A percentile compares a stretch with the other conserved stretches of the same genome.
phyloP scores from a whole-genome alignment of 2,888 invertebrate genomes.

The Sicus ferrugineus region DNA sequence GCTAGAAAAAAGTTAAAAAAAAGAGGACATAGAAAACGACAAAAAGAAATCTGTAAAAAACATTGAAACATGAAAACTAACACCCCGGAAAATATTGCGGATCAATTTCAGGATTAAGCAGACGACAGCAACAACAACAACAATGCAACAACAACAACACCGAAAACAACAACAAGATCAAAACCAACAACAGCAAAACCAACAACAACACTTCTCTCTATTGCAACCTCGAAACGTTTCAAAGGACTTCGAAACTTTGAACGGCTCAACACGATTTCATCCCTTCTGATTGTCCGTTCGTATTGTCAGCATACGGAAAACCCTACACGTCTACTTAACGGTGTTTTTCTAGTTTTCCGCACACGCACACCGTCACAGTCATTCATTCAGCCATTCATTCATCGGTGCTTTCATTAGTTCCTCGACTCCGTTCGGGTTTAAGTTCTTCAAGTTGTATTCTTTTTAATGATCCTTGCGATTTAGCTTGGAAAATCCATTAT shows the following conservation, averaged over 20 bases:
- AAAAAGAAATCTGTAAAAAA: neutral
- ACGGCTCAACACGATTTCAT: neutral
- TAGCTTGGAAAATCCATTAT: constrained; percentile 16
- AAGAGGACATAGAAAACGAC: neutral
- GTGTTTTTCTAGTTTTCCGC: neutral
- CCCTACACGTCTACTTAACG: too few species aligned
- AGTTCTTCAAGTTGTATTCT: neutral
- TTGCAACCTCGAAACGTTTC: neutral
- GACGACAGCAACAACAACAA: neutral
- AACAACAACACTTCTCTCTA: neutral
- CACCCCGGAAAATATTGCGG: constrained; percentile 19
- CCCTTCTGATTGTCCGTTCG: neutral
- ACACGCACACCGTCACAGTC: constrained; percentile 20
- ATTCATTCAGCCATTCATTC: constrained; percentile 24
- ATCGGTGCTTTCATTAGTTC: constrained; percentile 7
- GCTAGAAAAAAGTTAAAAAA: constrained; percentile 1
- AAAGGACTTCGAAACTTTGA: neutral
- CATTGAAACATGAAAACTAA: neutral
- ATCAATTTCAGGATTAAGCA: constrained; percentile 28
- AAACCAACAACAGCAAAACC: constrained; percentile 4
- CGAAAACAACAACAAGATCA: too few species aligned
- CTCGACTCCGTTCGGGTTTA: neutral
- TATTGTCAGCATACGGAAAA: too few species aligned
- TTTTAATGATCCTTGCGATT: constrained; percentile 4
- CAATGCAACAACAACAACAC: constrained; percentile 6